Percentiles rank a stretch among this genome's conserved stretches.
phyloP scores from a whole-genome alignment of 2,888 invertebrate genomes.

The Ichneumoninae sp. region DNA sequence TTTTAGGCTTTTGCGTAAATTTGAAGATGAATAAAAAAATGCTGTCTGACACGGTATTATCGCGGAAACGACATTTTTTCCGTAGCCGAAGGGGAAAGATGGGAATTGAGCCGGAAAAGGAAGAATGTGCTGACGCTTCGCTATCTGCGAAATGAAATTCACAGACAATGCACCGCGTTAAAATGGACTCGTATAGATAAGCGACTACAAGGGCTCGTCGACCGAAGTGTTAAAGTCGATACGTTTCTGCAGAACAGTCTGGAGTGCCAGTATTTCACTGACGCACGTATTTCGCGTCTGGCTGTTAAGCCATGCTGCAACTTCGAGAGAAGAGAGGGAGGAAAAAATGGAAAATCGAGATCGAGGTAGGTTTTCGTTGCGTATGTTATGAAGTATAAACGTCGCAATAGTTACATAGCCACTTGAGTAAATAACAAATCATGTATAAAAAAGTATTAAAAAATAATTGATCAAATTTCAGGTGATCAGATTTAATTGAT shows the following conservation, averaged over 20 bases:
- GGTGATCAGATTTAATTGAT: neutral
- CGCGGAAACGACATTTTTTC: neutral
- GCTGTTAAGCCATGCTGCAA: slow-evolving; percentile 30
- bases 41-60: neutral
- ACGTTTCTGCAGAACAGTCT: slow-evolving; percentile 7
- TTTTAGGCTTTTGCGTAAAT: neutral
- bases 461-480: neutral
- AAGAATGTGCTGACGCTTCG: slow-evolving; percentile 10
- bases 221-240: slow-evolving; percentile 57
- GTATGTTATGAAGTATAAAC: slow-evolving; percentile 8
- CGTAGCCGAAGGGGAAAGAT: neutral
- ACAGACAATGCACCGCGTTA: slow-evolving; percentile 73
- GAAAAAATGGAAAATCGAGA: neutral
- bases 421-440: neutral
- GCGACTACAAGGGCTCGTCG: slow-evolving; percentile 65
- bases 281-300: slow-evolving; percentile 10
- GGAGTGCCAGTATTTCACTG: slow-evolving; percentile 27
- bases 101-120: neutral
- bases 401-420: neutral
- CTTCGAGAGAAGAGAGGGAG: neutral
- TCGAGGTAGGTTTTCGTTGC: neutral
- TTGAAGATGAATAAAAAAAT: neutral
- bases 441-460: neutral
- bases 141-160: slow-evolving; percentile 71
- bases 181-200: slow-evolving; percentile 73